Base-by-base conservation (phyloP, 2,888 invertebrate genomes). In the Polydrusus tereticollis region DNA sequence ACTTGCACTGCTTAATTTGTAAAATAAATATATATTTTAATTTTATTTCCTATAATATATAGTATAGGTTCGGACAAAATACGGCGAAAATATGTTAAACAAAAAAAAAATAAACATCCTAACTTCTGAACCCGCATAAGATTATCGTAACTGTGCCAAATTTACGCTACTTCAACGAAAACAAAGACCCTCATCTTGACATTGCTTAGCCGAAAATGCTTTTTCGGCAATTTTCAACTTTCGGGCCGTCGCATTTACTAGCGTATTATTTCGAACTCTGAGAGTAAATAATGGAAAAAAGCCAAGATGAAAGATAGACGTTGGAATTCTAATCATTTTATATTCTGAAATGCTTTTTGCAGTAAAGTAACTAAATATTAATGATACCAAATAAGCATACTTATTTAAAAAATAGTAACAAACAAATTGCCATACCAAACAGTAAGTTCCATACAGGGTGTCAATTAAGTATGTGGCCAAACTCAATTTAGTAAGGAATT, bases 101-200 rank as follows among this genome's bases (percentile, higher is more conserved):
- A 20, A 23, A 47, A 29, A 47, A 21, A 47, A 23, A 47, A 47
- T 47, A 23, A 47, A 47, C 47, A n/a, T 23, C 23, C 23, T 21
- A 21, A 47, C 21, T 12, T 23, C 21, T 23, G 23, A 23, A 47
- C 47, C 47, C 23, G 47, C 47, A 47, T 47, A 47, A 10, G 21
- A 47, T 47, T 47, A 47, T 23, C 47, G 47, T 47, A 23, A 47
- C 20, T 47, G 47, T 21, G 23, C 23, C 7, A 47, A 47, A 20
- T 47, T 47, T 47, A 47, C 47, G 47, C 47, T 21, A 47, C 47
- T 47, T 47, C 47, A 23, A 47, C 47, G 47, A 20, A 47, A 47
- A 23, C n/a, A 47, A 47, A n/a, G 45, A 20, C 21, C 45, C 47
- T 23, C 47, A 47, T 23, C 20, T 21, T 47, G 23, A 47, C 47